phyloP scores from a whole-genome alignment of 2,113 vertebrate genomes.

The Neolamprologus ventralis region DNA sequence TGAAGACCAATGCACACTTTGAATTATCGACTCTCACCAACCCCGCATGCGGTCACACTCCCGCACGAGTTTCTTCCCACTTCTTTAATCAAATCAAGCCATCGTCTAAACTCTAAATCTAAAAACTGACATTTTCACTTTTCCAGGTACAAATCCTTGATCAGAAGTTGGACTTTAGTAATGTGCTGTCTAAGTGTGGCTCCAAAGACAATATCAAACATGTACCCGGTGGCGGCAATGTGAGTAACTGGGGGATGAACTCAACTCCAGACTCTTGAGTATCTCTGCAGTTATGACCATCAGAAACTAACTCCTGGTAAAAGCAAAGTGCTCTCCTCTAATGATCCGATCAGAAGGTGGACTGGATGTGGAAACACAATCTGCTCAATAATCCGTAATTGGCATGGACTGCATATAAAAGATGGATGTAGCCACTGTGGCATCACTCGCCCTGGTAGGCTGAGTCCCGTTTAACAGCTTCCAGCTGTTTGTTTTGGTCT shows the following conservation, averaged over 20 bases:
- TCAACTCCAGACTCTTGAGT: constrained; percentile 55
- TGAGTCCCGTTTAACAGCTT: not conserved
- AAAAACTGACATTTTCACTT: constrained; percentile 46
- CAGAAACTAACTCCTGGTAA: constrained; percentile 14
- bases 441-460: not conserved
- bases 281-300: constrained; percentile 62
- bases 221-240: constrained; percentile 90
- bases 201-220: constrained; percentile 98
- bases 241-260: constrained; percentile 79
- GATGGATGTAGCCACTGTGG: not conserved
- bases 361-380: not conserved
- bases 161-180: constrained; percentile 94
- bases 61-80: not conserved
- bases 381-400: not conserved
- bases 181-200: constrained; percentile 91
- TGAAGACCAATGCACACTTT: not conserved
- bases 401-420: not conserved
- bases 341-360: not conserved
- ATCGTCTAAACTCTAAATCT: not conserved
- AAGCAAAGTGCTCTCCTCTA: not conserved
- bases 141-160: constrained; percentile 92
- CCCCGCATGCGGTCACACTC: not conserved
- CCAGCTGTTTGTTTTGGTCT: not conserved
- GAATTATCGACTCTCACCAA: not conserved
- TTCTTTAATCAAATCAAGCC: not conserved